These are phyloP conservation scores for Cyclina sinensis DNA, from an alignment of 1,140 invertebrate species.

Conservation along the genomic window DNA sequence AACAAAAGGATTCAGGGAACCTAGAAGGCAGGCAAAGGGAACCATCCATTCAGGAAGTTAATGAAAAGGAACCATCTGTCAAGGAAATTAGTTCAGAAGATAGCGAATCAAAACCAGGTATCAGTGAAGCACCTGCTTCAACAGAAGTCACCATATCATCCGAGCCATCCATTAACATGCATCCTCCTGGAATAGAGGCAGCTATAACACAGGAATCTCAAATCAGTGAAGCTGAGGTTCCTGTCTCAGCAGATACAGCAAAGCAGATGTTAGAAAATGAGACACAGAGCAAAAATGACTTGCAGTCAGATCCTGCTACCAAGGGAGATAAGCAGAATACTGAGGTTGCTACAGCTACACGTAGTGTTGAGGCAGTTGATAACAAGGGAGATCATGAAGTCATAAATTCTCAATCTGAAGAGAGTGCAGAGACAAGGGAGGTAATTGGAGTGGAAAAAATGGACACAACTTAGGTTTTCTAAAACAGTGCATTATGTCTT, in stretches of 20 bases:
- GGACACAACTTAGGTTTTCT: background rate
- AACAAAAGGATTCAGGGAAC: background rate
- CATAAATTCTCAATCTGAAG: background rate
- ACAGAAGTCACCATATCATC: slow-evolving; percentile 27
- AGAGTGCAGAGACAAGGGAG: background rate
- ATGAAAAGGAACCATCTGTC: background rate
- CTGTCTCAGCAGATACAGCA: background rate
- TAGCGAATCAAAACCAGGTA: background rate
- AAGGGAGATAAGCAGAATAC: background rate
- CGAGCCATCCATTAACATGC: slow-evolving; percentile 12
- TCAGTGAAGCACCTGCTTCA: background rate
- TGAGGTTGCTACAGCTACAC: background rate
- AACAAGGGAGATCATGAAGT: slow-evolving; percentile 35
- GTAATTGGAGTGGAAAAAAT: slow-evolving; percentile 1
- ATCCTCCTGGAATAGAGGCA: background rate
- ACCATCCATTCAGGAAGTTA: background rate
- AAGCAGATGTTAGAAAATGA: background rate
- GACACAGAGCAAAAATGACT: background rate
- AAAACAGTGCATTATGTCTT: background rate
- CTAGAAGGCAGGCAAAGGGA: background rate
- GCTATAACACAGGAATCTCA: slow-evolving; percentile 31
- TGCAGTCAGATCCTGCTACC: background rate
- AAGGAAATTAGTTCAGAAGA: background rate
- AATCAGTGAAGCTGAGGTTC: background rate
- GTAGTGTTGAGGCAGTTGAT: background rate